These are phyloP conservation scores for Typhlichthys eigenmanni DNA, from an alignment of 2,797 vertebrate genomes.

Conservation along the genomic window DNA sequence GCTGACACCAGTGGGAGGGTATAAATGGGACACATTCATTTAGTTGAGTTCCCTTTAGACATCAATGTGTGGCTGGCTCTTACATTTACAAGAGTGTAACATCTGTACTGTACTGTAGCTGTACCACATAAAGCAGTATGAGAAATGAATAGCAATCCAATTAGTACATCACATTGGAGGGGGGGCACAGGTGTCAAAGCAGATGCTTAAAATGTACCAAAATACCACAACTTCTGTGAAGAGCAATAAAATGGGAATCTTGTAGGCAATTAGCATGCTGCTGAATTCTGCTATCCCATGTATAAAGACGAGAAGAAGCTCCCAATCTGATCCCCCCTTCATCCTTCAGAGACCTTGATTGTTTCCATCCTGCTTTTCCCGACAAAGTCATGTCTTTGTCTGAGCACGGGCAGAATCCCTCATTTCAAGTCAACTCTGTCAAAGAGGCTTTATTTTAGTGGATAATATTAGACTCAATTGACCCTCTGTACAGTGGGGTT, in stretches of 20 bases:
- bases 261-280: not conserved
- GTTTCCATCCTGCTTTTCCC: slow-evolving; percentile 29
- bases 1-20: slow-evolving; percentile 39
- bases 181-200: not conserved
- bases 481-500: slow-evolving; percentile 58
- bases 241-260: not conserved
- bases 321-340: slow-evolving; percentile 35
- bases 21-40: slow-evolving; percentile 16
- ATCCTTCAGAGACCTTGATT: slow-evolving; percentile 21
- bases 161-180: slow-evolving; percentile 13
- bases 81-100: slow-evolving; percentile 44
- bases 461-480: slow-evolving; percentile 67
- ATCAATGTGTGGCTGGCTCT: slow-evolving; percentile 49
- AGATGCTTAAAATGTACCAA: not conserved
- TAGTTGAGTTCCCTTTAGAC: slow-evolving; percentile 32
- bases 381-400: slow-evolving; percentile 73
- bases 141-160: slow-evolving; percentile 49
- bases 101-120: slow-evolving; percentile 1
- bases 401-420: slow-evolving; percentile 58
- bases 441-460: slow-evolving; percentile 64
- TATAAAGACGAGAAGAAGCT: slow-evolving; percentile 19
- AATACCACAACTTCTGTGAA: not conserved
- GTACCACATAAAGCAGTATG: slow-evolving; percentile 25
- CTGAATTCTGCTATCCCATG: slow-evolving; percentile 5
- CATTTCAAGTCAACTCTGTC: slow-evolving; percentile 33